Base-by-base conservation (phyloP, 2,113 vertebrate genomes). In the Suricata suricatta region DNA sequence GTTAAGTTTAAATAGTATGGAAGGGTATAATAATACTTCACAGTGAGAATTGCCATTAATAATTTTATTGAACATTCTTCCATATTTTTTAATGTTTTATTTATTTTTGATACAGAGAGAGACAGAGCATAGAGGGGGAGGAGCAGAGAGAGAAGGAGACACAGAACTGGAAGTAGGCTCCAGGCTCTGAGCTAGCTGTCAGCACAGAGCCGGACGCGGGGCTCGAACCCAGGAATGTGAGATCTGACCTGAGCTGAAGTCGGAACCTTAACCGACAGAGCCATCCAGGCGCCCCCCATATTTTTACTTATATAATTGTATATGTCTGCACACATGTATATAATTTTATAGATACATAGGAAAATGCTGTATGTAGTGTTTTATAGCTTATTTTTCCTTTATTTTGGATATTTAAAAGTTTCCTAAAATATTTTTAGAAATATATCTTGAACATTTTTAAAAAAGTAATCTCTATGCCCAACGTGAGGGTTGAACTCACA, bases 1-100 rank as follows among this genome's bases (percentile, higher is more conserved):
- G 93, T 60, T 60, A 81, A 54, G 27, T 85, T 88, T 91, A 96
- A 94, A 82, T 12, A 88, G n/a, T 27, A 60, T 76, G 17, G 81
- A 96, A 86, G 41, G 29, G 1, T 25, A 57, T 88, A 79, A 11
- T 41, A 52, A 19, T 9, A 81, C 23, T 92, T 90, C 29, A n/a
- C 66, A 77, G 27, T 85, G 14, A 35, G 74, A 77, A 54, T 25
- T 63, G n/a, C 69, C 17, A 1, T 76, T 89, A 89, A 41, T 15
- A 79, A 66, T 52, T 54, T 89, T 72, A 31, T 5, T 5, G 1
- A 89, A 69, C 25, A 54, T 87, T 41, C 19, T 79, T 71, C 63
- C 13, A 64, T 29, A 38, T 64, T n/a, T n/a, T n/a, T n/a, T n/a
- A n/a, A n/a, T n/a, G n/a, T n/a, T n/a, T n/a, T n/a, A n/a, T n/a